Evolutionary conservation across 1,140 invertebrate genomes (phyloP).

Genomic region (Ladona fulva): DNA sequence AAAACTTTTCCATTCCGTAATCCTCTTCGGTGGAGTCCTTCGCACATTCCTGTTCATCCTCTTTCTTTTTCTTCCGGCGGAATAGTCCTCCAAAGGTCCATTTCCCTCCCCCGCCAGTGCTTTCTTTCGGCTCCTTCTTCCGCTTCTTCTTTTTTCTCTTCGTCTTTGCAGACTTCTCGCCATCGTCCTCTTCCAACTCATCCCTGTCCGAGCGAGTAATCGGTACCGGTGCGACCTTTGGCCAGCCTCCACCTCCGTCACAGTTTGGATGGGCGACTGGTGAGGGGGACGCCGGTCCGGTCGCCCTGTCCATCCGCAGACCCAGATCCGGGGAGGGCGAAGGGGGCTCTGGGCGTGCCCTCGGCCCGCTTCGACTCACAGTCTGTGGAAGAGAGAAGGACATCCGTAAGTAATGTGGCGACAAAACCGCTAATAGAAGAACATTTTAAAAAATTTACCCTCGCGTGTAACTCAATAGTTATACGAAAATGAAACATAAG

Average conservation of each 20-base stretch:
- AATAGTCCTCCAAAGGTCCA: constrained; percentile 65
- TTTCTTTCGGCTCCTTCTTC: constrained; percentile 8
- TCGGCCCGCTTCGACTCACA: neutral
- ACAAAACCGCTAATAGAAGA: too few relatives aligned
- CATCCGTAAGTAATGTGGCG: neutral
- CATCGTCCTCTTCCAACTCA: neutral
- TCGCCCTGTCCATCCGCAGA: neutral
- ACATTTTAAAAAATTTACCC: too few relatives aligned
- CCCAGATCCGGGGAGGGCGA: neutral
- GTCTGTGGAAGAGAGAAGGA: neutral
- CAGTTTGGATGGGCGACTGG: neutral
- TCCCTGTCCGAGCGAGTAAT: neutral
- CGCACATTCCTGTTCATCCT: constrained; percentile 38
- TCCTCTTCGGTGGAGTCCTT: constrained; percentile 52
- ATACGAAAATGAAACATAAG: too few relatives aligned
- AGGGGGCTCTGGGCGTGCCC: neutral
- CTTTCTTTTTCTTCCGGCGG: constrained; percentile 44
- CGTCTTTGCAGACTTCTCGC: neutral
- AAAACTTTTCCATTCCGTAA: constrained; percentile 35
- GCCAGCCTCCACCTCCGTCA: neutral
- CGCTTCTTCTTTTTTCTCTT: neutral
- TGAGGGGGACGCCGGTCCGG: neutral
- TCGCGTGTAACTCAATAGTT: too few relatives aligned
- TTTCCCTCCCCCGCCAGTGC: constrained; percentile 44
- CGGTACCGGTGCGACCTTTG: neutral